phyloP scores from a whole-genome alignment of 2,888 invertebrate genomes.

The Noctua janthe region DNA sequence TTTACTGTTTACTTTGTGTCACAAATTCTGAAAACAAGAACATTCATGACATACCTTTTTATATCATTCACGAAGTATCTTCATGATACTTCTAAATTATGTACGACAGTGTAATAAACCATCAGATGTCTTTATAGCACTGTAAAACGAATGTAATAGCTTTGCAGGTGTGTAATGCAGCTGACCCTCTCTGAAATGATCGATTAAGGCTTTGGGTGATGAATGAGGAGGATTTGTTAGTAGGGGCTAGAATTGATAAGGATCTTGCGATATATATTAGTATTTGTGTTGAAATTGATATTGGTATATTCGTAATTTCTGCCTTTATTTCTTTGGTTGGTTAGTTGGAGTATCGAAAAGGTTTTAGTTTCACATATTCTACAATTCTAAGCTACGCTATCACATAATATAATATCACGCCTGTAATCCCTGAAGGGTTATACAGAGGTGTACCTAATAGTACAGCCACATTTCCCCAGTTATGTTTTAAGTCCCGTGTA shows the following conservation, averaged over 20 bases:
- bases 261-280: conserved; percentile 18
- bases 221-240: conserved; percentile 18
- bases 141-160: conserved; percentile 78
- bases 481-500: neutral
- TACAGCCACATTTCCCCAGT: neutral
- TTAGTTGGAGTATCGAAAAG: neutral
- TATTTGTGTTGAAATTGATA: conserved; percentile 1
- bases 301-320: neutral
- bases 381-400: neutral
- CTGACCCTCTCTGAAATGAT: conserved; percentile 55
- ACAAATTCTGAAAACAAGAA: conserved; percentile 56
- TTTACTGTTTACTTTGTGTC: conserved; percentile 31
- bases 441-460: neutral
- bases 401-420: neutral
- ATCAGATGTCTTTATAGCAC: conserved; percentile 81
- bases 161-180: conserved; percentile 76
- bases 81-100: conserved; percentile 78
- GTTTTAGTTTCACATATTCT: neutral
- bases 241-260: conserved; percentile 13
- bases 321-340: neutral
- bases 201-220: conserved; percentile 25
- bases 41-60: conserved; percentile 49
- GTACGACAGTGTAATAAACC: conserved; percentile 80
- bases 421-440: neutral
- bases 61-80: conserved; percentile 67